Base-by-base conservation (phyloP, 2,797 vertebrate species). In the Sebastes aleutianus region DNA sequence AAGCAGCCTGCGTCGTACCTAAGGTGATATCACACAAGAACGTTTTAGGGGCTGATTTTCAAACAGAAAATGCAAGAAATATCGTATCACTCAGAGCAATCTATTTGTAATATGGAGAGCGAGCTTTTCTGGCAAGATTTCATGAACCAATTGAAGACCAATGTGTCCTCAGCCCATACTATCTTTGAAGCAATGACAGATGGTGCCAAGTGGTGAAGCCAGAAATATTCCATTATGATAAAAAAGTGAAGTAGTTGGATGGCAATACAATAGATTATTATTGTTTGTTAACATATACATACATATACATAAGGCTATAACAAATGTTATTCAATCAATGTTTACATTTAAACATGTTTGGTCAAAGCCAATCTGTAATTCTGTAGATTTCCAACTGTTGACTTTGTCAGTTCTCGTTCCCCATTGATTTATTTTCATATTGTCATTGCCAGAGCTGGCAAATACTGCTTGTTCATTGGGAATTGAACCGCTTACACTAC, bases 401-500 rank as follows among this genome's bases (percentile, higher is more conserved):
- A 58, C 22, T 78, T 75, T 59, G 26, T 74, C 56, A 32, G 26
- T 26, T 73, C 47, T 50, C 12, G 12, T 64, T 79, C 66, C 57
- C 13, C 10, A 18, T 22, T 77, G 57, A 75, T 34, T 69, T 63
- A 4, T 65, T 71, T 75, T 61, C 5, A 32, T 47, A 4, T 58
- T 76, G 1, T 64, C 22, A 47, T 36, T 80, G 69, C 27, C 77
- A 89, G 27, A n/a, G 36, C 34, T 80, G 69, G 63, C 70, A 85
- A 26, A 72, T 34, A 20, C 59, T 47, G 16, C 64, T 5, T 66
- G 50, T 71, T 75, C 47, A 43, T 2, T 62, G 54, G 74, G 62
- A 85, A 24, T 14, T 74, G 6, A 80, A 64, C 29, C 3, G 3
- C 29, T 31, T 65, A 56, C 59, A 29, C 47, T 8, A 36, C 4